These are phyloP conservation scores for Oplegnathus fasciatus DNA, from an alignment of 2,113 vertebrate species.

Conservation along the genomic window DNA sequence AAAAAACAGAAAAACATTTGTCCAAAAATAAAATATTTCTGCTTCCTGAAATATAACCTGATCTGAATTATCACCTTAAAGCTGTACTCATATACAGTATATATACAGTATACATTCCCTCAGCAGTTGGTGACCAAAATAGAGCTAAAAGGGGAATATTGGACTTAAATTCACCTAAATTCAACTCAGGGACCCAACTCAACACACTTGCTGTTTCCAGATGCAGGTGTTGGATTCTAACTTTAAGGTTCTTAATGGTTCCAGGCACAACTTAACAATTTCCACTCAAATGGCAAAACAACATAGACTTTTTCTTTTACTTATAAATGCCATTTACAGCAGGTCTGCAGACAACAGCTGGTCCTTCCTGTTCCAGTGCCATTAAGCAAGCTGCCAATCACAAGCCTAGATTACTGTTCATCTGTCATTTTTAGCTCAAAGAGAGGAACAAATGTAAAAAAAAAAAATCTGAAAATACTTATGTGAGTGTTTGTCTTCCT, in stretches of 20 bases:
- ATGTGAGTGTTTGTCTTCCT: neutral
- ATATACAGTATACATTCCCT: no score
- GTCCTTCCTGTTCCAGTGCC: slow-evolving; percentile 1
- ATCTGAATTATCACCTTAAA: neutral
- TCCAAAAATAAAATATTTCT: neutral
- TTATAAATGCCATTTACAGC: neutral
- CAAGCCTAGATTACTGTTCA: neutral
- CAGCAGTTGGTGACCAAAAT: no score
- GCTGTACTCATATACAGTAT: neutral
- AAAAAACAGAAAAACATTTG: neutral
- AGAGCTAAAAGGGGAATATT: no score
- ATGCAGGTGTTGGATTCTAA: no score
- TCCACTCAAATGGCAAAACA: neutral
- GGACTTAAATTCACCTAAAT: neutral
- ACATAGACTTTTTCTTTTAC: neutral
- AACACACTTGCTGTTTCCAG: no score
- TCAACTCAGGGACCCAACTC: no score
- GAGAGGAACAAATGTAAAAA: neutral
- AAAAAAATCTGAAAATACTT: neutral
- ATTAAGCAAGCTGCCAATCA: slow-evolving; percentile 9
- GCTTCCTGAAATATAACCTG: neutral
- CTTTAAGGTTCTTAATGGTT: neutral
- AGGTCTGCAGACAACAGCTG: slow-evolving; percentile 27
- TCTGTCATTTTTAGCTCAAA: slow-evolving; percentile 22
- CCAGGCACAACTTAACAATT: neutral